Percentiles rank a stretch among this genome's conserved stretches.
Conservation (phyloP, 2,113 vertebrate genomes). For the Nematolebias whitei region DNA sequence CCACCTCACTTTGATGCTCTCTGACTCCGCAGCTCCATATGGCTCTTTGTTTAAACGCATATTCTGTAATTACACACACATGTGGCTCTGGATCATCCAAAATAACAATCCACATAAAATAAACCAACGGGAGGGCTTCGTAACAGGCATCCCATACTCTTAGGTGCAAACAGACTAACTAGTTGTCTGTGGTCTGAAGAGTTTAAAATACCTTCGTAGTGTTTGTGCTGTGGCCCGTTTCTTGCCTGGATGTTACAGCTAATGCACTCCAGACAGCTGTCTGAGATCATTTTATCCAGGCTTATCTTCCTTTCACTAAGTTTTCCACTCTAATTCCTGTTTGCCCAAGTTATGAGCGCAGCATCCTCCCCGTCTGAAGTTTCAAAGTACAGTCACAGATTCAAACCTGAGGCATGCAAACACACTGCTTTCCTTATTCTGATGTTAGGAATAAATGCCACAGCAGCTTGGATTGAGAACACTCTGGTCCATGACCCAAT, state of each 20-base stretch:
- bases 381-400: not conserved
- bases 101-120: slow-evolving; percentile 66
- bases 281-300: slow-evolving; percentile 67
- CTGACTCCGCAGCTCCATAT: slow-evolving; percentile 38
- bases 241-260: slow-evolving; percentile 33
- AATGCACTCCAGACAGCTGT: slow-evolving; percentile 68
- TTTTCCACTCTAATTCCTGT: slow-evolving; percentile 45
- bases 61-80: slow-evolving; percentile 67
- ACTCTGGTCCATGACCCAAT: slow-evolving; percentile 44
- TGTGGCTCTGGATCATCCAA: slow-evolving; percentile 45
- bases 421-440: slow-evolving; percentile 7
- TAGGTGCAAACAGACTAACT: slow-evolving; percentile 52
- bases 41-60: slow-evolving; percentile 57
- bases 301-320: slow-evolving; percentile 16
- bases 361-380: not conserved
- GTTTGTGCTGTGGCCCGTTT: slow-evolving; percentile 34
- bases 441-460: slow-evolving; percentile 21
- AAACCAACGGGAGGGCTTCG: slow-evolving; percentile 43
- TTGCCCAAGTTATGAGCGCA: slow-evolving; percentile 25
- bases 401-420: slow-evolving; percentile 25
- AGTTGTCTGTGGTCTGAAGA: slow-evolving; percentile 33
- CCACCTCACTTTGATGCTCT: slow-evolving; percentile 61
- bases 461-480: slow-evolving; percentile 32
- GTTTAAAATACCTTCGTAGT: slow-evolving; percentile 11
- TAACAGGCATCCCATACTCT: slow-evolving; percentile 42